A percentile compares a stretch with the other conserved stretches of the same genome.
Conservation (phyloP, 1,140 invertebrate species). For the Drosophila fuyamai region DNA sequence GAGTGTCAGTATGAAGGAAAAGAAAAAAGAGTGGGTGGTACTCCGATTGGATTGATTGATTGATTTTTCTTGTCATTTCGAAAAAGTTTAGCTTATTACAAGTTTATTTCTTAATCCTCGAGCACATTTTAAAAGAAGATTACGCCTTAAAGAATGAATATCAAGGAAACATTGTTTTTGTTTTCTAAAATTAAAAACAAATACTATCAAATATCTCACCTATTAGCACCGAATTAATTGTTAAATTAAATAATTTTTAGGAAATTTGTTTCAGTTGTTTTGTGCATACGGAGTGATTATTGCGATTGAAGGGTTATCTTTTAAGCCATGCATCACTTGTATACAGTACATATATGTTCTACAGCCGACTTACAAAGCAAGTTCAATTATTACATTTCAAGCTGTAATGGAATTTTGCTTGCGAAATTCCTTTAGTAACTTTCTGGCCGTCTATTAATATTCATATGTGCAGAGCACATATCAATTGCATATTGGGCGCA, state of each 20-base stretch:
- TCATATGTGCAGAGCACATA: constrained; percentile 32
- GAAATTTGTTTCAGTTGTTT: background rate
- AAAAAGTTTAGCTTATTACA: constrained; percentile 11
- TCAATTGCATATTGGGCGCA: constrained; percentile 74
- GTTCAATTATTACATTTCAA: background rate
- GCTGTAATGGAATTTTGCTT: background rate
- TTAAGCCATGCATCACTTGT: background rate
- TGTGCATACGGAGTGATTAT: background rate
- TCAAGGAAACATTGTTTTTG: too few relatives aligned
- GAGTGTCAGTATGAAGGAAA: background rate
- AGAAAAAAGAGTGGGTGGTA: background rate
- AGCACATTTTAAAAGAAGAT: background rate
- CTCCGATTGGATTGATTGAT: constrained; percentile 16
- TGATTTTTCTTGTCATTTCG: constrained; percentile 7
- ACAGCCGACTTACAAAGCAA: background rate
- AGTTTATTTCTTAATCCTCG: background rate
- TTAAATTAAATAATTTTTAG: too few relatives aligned
- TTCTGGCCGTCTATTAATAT: constrained; percentile 27
- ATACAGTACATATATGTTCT: too few relatives aligned
- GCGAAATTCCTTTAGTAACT: constrained; percentile 15
- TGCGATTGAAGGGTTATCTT: constrained; percentile 6
- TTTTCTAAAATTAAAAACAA: background rate
- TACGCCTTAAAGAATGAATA: background rate
- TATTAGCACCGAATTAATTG: too few relatives aligned
- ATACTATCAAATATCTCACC: too few relatives aligned